Conservation (phyloP, 2,888 invertebrate species). For the Hydriomena furcata region DNA sequence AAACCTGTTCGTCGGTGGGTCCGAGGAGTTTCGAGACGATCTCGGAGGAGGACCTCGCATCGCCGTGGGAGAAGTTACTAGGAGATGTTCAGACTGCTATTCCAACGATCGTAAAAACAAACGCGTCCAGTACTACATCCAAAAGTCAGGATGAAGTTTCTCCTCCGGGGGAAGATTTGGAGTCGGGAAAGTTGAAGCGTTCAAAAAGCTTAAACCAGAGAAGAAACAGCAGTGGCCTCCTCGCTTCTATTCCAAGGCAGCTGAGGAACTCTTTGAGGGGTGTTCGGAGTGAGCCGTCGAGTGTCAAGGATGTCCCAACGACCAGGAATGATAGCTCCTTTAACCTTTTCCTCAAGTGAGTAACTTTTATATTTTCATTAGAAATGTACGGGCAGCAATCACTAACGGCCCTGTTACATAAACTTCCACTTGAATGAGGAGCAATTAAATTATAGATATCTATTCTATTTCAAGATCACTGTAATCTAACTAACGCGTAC, state of each 20-base stretch:
- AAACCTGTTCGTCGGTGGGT: conserved; percentile 76
- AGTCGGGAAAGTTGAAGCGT: conserved; percentile 70
- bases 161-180: conserved; percentile 61
- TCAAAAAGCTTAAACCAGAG: conserved; percentile 78
- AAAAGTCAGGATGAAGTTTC: conserved; percentile 62
- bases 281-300: conserved; percentile 77
- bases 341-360: conserved; percentile 79
- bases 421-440: conserved; percentile 14
- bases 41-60: conserved; percentile 75
- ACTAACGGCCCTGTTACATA: conserved; percentile 4
- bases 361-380: conserved; percentile 17
- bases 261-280: conserved; percentile 78
- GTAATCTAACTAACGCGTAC: conserved; percentile 22
- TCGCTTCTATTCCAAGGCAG: conserved; percentile 80
- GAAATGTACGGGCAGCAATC: conserved; percentile 16
- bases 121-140: conserved; percentile 70
- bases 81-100: conserved; percentile 72
- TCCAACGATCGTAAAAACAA: conserved; percentile 76
- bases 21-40: conserved; percentile 81
- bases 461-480: conserved; percentile 32
- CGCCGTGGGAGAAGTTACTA: conserved; percentile 78
- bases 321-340: conserved; percentile 78
- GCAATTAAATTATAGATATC: conserved; percentile 18
- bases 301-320: conserved; percentile 76
- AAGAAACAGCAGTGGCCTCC: conserved; percentile 78